Base-by-base conservation (phyloP, 2,113 vertebrate genomes). In the Leuciscus idus region DNA sequence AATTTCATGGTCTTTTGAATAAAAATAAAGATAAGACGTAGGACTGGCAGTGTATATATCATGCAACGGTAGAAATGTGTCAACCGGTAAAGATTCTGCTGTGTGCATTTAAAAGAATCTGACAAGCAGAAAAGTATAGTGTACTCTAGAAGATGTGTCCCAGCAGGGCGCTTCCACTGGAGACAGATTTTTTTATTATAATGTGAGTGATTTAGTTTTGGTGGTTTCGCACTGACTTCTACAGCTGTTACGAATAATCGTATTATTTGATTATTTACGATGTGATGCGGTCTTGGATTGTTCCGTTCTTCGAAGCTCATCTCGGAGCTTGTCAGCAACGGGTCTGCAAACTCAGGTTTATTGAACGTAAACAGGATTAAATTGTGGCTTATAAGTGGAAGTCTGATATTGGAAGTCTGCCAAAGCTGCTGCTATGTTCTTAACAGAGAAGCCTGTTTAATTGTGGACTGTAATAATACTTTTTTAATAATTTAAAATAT, bases 1-100 rank as follows among this genome's bases (percentile, higher is more conserved):
- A 17, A 77, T 85, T 17, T 77, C 43, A 66, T 66, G 59, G 73
- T n/a, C 43, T 15, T 85, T 66, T 62, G 39, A 66, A 85, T 46
- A 36, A 39, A 46, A 43, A 59, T 28, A 28, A 48, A 50, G 43
- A 75, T 75, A 64, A 64, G 78, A 64, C 2, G 5, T 46, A n/a
- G n/a, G 23, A 8, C 15, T 81, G 39, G 39, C 7, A 2, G 36
- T 75, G 48, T 48, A 64, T 64, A 28, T 75, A 48, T 75, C 36
- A 64, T 28, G 12, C 43, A 10, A 26, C 3, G 21, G 17, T 28
- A 46, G 36, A 64, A 64, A 43, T n/a, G 52, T 52, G 48, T 28
- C 48, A 55, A 4, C 26, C 6, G 57, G 33, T 72, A 43, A 74
- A 15, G 23, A 74, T 48, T 48, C 39, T 6, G 30, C 30, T 70